phyloP scores from a whole-genome alignment of 2,113 vertebrate genomes.

The Camelus bactrianus region DNA sequence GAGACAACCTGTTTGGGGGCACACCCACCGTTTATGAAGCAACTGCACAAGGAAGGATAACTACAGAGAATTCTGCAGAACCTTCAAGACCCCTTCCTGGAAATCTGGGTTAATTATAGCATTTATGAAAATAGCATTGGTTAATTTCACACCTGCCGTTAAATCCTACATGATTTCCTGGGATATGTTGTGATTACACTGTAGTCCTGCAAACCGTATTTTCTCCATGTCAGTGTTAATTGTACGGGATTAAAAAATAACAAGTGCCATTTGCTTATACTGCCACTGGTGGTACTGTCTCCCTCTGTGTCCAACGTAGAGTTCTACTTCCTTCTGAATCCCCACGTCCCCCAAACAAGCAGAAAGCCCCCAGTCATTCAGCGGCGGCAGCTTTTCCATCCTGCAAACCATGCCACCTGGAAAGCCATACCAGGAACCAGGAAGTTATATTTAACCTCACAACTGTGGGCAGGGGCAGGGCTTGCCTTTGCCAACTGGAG shows the following conservation, averaged over 20 bases:
- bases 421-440: neutral
- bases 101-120: constrained; percentile 77
- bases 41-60: constrained; percentile 15
- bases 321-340: constrained; percentile 31
- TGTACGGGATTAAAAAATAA: constrained; percentile 70
- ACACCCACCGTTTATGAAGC: neutral
- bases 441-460: neutral
- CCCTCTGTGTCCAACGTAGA: neutral
- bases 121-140: constrained; percentile 60
- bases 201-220: constrained; percentile 13
- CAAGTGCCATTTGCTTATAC: constrained; percentile 23
- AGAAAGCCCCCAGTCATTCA: neutral
- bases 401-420: neutral
- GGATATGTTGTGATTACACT: constrained; percentile 71
- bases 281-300: neutral
- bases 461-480: neutral
- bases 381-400: neutral
- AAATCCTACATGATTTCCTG: constrained; percentile 78
- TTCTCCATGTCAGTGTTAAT: constrained; percentile 65
- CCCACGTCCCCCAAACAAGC: neutral
- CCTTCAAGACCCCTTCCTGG: constrained; percentile 64
- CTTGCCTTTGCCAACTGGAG: neutral
- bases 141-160: constrained; percentile 80
- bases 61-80: constrained; percentile 54
- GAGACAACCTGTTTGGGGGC: neutral